Conservation (phyloP, 2,888 invertebrate species). For the Argynnis bischoffii region DNA sequence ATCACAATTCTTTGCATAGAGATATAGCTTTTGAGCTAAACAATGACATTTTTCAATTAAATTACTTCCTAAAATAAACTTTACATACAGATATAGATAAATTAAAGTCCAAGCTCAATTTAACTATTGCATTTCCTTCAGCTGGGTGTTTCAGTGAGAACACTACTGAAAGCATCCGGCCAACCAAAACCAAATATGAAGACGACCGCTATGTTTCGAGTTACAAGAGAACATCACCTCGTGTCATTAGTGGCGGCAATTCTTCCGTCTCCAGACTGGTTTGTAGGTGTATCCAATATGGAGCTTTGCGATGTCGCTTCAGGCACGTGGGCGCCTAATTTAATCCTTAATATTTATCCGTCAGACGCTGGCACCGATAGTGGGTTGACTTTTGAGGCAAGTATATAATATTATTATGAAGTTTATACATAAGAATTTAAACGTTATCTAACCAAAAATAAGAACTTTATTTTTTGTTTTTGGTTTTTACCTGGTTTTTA, state of each 20-base stretch:
- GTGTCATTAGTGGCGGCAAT: conserved; percentile 69
- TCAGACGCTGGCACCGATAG: conserved; percentile 98
- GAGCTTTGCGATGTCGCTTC: conserved; percentile 93
- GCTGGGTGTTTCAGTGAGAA: conserved; percentile 63
- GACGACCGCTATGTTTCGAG: conserved; percentile 64
- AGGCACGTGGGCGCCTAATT: conserved; percentile 87
- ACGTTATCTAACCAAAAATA: not conserved
- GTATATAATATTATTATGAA: conserved; percentile 26
- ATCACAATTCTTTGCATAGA: too few species aligned
- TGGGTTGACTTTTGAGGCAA: conserved; percentile 93
- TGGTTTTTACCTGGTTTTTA: too few species aligned
- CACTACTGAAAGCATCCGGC: conserved; percentile 69
- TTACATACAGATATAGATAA: too few species aligned
- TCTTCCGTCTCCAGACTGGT: conserved; percentile 94
- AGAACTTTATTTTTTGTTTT: too few species aligned
- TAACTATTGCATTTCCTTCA: conserved; percentile 37
- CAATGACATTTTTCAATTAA: too few species aligned
- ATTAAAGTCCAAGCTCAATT: too few species aligned
- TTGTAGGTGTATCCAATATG: conserved; percentile 94
- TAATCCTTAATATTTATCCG: conserved; percentile 93
- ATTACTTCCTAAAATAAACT: too few species aligned
- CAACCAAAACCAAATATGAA: conserved; percentile 57
- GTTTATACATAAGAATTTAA: not conserved
- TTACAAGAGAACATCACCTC: conserved; percentile 61
- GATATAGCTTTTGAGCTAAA: too few species aligned